Evolutionary conservation across 1,140 invertebrate genomes (phyloP).

Genomic region (Zaprionus lachaisei): DNA sequence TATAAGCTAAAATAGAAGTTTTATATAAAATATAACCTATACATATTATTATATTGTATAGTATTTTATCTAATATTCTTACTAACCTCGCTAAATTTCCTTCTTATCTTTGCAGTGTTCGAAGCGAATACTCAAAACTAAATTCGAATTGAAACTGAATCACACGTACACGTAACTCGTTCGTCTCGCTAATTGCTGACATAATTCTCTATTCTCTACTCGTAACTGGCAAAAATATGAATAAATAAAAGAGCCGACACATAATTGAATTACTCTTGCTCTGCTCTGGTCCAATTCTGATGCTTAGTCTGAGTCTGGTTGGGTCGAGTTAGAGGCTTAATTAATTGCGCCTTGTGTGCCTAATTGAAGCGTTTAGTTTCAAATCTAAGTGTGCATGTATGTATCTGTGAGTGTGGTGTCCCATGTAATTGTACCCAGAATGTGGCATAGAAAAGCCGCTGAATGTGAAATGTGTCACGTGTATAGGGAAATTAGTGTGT

Average conservation of each 20-base stretch:
- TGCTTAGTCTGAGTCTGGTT: conserved; percentile 42
- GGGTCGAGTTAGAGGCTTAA: conserved; percentile 52
- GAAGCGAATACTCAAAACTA: conserved; percentile 17
- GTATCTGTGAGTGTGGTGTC: conserved; percentile 36
- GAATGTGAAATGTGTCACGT: conserved; percentile 54
- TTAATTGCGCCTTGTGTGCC: conserved; percentile 56
- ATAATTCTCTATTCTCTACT: conserved; percentile 54
- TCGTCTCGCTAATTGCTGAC: conserved; percentile 64
- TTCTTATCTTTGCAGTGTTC: conserved; percentile 53
- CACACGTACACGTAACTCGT: conserved; percentile 15
- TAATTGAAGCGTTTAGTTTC: conserved; percentile 33
- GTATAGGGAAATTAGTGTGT: conserved; percentile 25
- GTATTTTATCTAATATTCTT: not conserved
- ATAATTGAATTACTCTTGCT: conserved; percentile 61
- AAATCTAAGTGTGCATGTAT: conserved; percentile 50
- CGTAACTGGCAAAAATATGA: conserved; percentile 48
- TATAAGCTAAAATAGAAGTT: no score
- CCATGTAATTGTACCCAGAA: conserved; percentile 41
- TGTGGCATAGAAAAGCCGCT: conserved; percentile 54
- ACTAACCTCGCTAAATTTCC: conserved; percentile 30
- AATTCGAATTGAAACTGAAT: not conserved
- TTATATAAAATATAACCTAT: no score
- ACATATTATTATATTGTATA: no score
- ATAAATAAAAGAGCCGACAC: conserved; percentile 41
- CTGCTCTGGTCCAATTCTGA: no score